Conservation (phyloP, 1,140 invertebrate genomes). For the Calliphora vicina region DNA sequence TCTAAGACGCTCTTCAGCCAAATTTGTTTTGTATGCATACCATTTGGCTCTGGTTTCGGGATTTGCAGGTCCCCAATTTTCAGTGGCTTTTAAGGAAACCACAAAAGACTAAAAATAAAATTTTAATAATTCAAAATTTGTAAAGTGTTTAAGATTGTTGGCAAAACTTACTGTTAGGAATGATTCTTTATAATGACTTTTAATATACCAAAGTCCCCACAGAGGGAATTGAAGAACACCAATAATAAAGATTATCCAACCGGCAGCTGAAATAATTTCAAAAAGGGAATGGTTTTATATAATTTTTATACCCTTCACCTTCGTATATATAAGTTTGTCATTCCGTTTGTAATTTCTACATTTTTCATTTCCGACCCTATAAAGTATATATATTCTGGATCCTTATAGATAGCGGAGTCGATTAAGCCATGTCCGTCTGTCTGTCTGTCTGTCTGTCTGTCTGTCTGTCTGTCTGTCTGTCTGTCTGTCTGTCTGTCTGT, state of each 20-base stretch:
- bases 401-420: too few species aligned
- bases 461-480: too few species aligned
- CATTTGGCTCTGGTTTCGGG: slow-evolving; percentile 66
- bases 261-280: slow-evolving; percentile 57
- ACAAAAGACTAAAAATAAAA: slow-evolving; percentile 64
- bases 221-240: slow-evolving; percentile 65
- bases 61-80: slow-evolving; percentile 71
- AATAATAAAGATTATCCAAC: slow-evolving; percentile 64
- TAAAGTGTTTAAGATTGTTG: background rate
- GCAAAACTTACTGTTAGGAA: slow-evolving; percentile 54
- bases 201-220: slow-evolving; percentile 61
- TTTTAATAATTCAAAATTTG: background rate
- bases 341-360: too few species aligned
- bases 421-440: too few species aligned
- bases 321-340: too few species aligned
- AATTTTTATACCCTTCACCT: too few species aligned
- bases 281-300: background rate
- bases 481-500: too few species aligned
- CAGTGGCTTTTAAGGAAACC: slow-evolving; percentile 64
- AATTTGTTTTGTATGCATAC: slow-evolving; percentile 66
- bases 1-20: slow-evolving; percentile 43
- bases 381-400: too few species aligned
- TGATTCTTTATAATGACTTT: slow-evolving; percentile 42
- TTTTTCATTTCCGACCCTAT: too few species aligned
- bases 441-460: too few species aligned